phyloP scores from a whole-genome alignment of 2,797 vertebrate species.

The Ambastaia sidthimunki region DNA sequence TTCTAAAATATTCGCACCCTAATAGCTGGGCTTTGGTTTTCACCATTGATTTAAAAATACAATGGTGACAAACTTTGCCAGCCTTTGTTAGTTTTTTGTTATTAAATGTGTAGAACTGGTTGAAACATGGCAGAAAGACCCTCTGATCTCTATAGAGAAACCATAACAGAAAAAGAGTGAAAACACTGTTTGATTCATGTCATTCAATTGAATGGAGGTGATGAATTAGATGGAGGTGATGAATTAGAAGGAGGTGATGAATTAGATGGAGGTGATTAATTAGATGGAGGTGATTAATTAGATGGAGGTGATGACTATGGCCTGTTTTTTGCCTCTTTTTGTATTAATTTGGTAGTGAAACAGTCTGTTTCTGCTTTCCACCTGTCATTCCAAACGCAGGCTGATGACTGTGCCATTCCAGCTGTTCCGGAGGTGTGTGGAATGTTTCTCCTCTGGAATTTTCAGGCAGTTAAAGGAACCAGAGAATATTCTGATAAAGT shows the following conservation, averaged over 20 bases:
- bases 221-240: too few species aligned
- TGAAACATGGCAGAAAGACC: too few species aligned
- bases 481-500: not conserved
- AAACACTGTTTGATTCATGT: too few species aligned
- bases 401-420: slow-evolving; percentile 55
- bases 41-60: not conserved
- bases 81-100: slow-evolving; percentile 4
- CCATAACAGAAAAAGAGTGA: not conserved
- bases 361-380: slow-evolving; percentile 49
- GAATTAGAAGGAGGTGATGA: too few species aligned
- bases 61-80: not conserved
- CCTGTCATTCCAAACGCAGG: slow-evolving; percentile 42
- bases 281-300: not conserved
- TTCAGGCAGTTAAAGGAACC: slow-evolving; percentile 10
- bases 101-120: slow-evolving; percentile 25
- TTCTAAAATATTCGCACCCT: slow-evolving; percentile 5
- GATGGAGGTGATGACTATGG: not conserved
- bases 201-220: too few species aligned
- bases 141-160: slow-evolving; percentile 12
- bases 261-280: too few species aligned
- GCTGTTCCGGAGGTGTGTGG: slow-evolving; percentile 19
- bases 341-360: slow-evolving; percentile 37
- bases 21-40: slow-evolving; percentile 23
- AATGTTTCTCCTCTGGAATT: slow-evolving; percentile 43
- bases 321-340: slow-evolving; percentile 39